Conservation (phyloP, 2,888 invertebrate species). For the Brenthis daphne region DNA sequence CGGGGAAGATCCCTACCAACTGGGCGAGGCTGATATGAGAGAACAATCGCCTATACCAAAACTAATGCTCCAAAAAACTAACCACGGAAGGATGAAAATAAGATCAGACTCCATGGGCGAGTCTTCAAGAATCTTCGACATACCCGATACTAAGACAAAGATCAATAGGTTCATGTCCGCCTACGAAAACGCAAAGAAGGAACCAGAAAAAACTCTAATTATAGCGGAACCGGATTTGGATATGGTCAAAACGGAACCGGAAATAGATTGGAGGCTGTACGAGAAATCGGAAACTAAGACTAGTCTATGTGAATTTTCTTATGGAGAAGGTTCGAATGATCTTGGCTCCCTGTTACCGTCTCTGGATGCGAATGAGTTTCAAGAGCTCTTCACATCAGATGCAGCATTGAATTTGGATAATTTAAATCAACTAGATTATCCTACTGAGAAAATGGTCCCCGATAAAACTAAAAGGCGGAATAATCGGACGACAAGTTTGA, state of each 20-base stretch:
- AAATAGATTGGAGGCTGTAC: conserved; percentile 60
- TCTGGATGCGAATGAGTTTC: conserved; percentile 58
- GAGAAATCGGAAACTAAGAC: conserved; percentile 53
- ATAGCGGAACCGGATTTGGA: conserved; percentile 56
- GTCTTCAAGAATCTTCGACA: conserved; percentile 56
- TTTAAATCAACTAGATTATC: conserved; percentile 49
- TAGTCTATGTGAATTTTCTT: conserved; percentile 65
- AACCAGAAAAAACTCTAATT: conserved; percentile 48
- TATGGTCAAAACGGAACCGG: conserved; percentile 59
- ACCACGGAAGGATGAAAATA: conserved; percentile 60
- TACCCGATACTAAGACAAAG: conserved; percentile 46
- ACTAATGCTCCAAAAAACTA: conserved; percentile 69
- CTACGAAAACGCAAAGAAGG: conserved; percentile 48
- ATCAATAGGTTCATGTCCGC: conserved; percentile 46
- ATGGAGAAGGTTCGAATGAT: conserved; percentile 60
- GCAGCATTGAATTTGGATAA: conserved; percentile 53
- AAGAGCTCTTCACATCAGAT: conserved; percentile 56
- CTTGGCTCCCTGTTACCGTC: conserved; percentile 52
- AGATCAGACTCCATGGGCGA: conserved; percentile 46
- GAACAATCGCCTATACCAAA: conserved; percentile 77
- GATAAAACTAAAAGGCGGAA: conserved; percentile 54
- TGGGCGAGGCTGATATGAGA: conserved; percentile 73
- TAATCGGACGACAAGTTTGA: conserved; percentile 51
- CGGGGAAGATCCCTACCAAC: conserved; percentile 73
- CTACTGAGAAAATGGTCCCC: conserved; percentile 43